Evolutionary conservation across 2,888 invertebrate genomes (phyloP), one percentile per base, ranked within the genome.

Genomic region (Megalurothrips usitatus): DNA sequence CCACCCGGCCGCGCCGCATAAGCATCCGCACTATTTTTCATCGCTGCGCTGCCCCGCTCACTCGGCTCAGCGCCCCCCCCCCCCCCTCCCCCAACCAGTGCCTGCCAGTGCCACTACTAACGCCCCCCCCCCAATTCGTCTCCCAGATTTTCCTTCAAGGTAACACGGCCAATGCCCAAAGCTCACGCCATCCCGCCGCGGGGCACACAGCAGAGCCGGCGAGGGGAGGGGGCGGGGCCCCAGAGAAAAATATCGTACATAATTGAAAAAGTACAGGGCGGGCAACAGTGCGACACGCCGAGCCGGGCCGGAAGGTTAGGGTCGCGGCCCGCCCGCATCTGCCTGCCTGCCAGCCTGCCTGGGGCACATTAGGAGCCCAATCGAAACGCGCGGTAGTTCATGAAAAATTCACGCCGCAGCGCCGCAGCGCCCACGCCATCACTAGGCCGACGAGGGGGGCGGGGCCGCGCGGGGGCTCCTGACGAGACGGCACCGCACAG

Each of bases 91-190:
- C 52, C 52, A n/a, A n/a, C n/a, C n/a, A n/a, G n/a, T n/a, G 14
- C 52, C 52, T 52, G 52, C 58, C 19, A 58, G 58, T 6, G 34
- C 34, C 34, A 43, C 34, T 43, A 43, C 4, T 12, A 2, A 52
- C 52, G 23, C 23, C 23, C 63, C 63, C n/a, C n/a, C 63, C 63
- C 23, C 68, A 23, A 68, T 68, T 68, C 68, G 68, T 68, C 68
- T n/a, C 68, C 68, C n/a, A 68, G 68, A 68, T 68, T 68, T 68
- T 68, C 23, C 23, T n/a, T 68, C 68, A 68, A 68, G 68, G 68
- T 68, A 68, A 68, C 68, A n/a, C 68, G 68, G 58, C 58, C 58
- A 58, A 58, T 58, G 58, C 68, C 68, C 68, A 68, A 68, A 68
- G 68, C 68, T 58, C 58, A 58, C 58, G 58, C 58, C 58, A 58